Evolutionary conservation across 2,888 invertebrate species (phyloP), one percentile per base, ranked within the genome.

Genomic region (Rhamphomyia laevipes): DNA sequence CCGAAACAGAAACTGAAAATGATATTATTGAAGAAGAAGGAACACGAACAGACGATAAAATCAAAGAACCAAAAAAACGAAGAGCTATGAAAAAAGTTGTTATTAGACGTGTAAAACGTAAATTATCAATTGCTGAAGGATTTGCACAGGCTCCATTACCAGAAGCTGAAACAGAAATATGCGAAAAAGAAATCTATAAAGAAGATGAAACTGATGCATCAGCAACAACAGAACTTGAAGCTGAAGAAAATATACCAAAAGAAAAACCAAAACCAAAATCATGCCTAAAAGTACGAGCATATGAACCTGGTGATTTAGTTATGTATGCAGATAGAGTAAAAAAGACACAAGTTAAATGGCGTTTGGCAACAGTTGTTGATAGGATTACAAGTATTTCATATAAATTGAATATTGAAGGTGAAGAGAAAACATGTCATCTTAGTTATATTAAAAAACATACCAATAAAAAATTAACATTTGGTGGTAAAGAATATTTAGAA

Each of bases 301-400:
- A 61, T 51, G 59, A 68, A 45, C 62, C 66, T 4, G 68, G 68
- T 0, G 68, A 69, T 46, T 46, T 60, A 37, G 64, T 69, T 3
- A 56, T 68, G 52, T 69, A 67, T 46, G 68, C 64, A 1, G 68
- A 69, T 44, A 67, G 70, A 10, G 64, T 59, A 41, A 61, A 59
- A 16, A 68, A 67, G 55, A 67, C 65, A 0, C 66, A 65, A 48
- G 63, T 68, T 23, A 61, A 63, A 50, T 69, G 68, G 68, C 65
- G 64, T 18, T 62, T 63, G 45, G 68, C 63, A 1, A 59, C 56
- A 3, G 61, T 69, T 2, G 44, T 65, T 41, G 68, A 69, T 46
- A 62, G 63, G 43, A 69, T 69, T 31, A 68, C 68, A 45, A 67
- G 70, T 55, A 69, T 68, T 55, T 69, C 68, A 4, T 69, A 69